Percentiles rank a stretch among this genome's conserved stretches.
phyloP scores from a whole-genome alignment of 2,113 vertebrate genomes.

The Pristiophorus japonicus region DNA sequence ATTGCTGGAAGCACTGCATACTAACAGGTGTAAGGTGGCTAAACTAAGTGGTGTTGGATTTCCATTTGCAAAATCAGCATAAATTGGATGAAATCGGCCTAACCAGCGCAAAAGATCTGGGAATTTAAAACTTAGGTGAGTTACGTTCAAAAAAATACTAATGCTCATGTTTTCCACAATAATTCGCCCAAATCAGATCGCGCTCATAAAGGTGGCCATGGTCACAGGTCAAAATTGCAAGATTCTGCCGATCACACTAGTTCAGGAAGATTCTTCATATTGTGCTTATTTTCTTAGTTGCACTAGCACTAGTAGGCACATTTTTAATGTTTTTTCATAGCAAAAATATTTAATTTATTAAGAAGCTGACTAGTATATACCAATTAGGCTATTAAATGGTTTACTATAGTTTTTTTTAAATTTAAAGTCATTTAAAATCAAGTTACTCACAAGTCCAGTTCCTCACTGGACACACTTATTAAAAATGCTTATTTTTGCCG shows the following conservation, averaged over 20 bases:
- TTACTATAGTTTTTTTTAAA: background rate
- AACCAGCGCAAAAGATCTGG: background rate
- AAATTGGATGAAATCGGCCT: no score
- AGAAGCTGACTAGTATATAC: background rate
- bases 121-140: background rate
- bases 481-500: background rate
- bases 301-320: background rate
- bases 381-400: background rate
- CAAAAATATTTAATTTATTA: background rate
- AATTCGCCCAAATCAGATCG: background rate
- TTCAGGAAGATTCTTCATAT: background rate
- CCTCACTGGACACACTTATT: background rate
- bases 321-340: background rate
- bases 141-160: background rate
- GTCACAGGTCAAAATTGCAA: background rate
- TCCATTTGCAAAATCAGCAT: background rate
- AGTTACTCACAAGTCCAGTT: background rate
- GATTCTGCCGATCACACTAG: background rate
- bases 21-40: background rate
- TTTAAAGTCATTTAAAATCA: background rate
- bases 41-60: background rate
- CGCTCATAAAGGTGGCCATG: background rate
- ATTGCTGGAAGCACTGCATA: background rate
- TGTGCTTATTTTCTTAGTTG: background rate
- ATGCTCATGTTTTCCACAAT: background rate